Evolutionary conservation across 1,140 invertebrate genomes (phyloP), one percentile per base, ranked within the genome.

Genomic region (Glomeris maerens): DNA sequence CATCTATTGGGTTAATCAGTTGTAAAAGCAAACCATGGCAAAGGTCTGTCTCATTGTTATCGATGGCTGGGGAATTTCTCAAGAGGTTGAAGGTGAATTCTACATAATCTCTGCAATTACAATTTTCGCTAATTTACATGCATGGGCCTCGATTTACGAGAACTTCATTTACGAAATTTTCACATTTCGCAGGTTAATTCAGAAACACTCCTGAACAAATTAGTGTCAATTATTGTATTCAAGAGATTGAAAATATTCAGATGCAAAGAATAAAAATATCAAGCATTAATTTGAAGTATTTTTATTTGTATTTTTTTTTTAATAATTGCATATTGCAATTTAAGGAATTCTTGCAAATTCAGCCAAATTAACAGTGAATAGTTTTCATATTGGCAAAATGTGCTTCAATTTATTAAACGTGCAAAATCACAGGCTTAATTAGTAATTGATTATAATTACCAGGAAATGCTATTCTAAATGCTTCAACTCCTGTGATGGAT

Each of bases 391-490:
- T 25, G 7, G 4, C 5, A 5, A 4, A 21, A n/a, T 45, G 26
- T 3, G 4, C 3, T 22, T 45, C 14, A 4, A 4, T 45, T 10
- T 27, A 22, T 5, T 45, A 20, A n/a, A 10, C 26, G 10, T 25
- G 4, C 13, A 42, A 21, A 10, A 20, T 7, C 23, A 42, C 17
- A n/a, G 17, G 41, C 21, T 36, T 14, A 36, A 36, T 36, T 36
- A 13, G 31, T 36, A 10, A 10, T 13, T 36, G n/a, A 36, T 49
- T 52, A 21, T 54, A 26, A 21, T 40, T 44, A 45, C 17, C 20
- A 54, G 52, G 52, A n/a, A 54, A 54, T 49, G 52, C 52, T 20
- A 54, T 54, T 26, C 21, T 49, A 3, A 45, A 54, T 42, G 52
- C 52, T 2, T 40, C 17, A 2, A 54, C 52, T 10, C 52, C 52